These are phyloP conservation scores for Sciurus niger DNA, from an alignment of 2,113 vertebrate genomes.

Conservation along the genomic window DNA sequence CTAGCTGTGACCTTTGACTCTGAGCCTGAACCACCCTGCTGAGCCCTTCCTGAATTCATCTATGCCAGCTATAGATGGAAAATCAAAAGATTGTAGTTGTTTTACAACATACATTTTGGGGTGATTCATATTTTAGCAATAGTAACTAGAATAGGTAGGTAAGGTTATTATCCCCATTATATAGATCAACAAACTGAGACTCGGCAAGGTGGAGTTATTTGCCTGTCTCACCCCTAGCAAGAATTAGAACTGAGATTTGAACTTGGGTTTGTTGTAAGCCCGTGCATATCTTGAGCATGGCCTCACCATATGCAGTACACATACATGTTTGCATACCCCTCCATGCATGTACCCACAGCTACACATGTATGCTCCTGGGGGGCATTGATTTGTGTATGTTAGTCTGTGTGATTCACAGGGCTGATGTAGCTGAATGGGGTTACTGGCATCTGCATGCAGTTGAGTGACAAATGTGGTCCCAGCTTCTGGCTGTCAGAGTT, in stretches of 20 bases:
- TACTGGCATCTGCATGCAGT: neutral
- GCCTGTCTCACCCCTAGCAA: neutral
- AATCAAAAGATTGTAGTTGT: neutral
- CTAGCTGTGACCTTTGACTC: neutral
- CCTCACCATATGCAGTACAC: neutral
- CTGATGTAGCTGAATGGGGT: neutral
- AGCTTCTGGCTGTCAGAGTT: neutral
- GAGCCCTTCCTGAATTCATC: neutral
- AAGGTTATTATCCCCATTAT: neutral
- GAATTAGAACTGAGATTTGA: neutral
- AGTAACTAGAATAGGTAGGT: neutral
- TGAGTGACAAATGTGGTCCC: neutral
- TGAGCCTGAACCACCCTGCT: neutral
- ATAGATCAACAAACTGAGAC: neutral
- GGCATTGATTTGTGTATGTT: neutral
- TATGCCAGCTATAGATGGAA: neutral
- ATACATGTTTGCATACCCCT: too few relatives aligned
- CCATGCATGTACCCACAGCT: fast-evolving
- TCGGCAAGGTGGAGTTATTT: neutral
- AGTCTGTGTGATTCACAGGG: neutral
- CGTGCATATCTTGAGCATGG: neutral
- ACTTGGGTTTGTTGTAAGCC: neutral
- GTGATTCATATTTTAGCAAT: neutral
- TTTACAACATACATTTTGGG: neutral
- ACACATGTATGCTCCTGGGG: neutral